A percentile compares a stretch with the other conserved stretches of the same genome.
Conservation (phyloP, 2,797 vertebrate species). For the Mormyrus hasselquistii region DNA sequence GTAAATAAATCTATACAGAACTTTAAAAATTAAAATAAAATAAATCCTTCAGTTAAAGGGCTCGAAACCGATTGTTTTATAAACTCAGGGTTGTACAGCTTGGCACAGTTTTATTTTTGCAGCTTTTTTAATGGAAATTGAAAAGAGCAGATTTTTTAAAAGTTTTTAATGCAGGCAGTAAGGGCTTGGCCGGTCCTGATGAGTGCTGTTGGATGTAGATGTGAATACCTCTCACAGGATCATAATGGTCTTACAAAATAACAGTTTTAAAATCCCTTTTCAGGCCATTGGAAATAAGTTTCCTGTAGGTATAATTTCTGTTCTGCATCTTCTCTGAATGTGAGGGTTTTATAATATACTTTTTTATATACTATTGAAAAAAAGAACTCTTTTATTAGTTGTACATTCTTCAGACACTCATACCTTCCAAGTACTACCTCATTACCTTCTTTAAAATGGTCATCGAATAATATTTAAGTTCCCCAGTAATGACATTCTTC, state of each 20-base stretch:
- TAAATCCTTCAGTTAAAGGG: neutral
- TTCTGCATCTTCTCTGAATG: neutral
- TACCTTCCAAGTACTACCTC: neutral
- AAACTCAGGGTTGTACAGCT: neutral
- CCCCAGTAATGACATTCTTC: neutral
- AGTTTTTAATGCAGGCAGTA: neutral
- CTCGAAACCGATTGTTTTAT: neutral
- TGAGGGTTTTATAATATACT: neutral
- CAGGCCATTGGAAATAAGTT: neutral
- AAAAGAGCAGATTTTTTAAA: neutral
- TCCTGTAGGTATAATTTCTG: neutral
- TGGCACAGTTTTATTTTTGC: neutral
- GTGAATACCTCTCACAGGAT: neutral
- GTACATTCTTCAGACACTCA: neutral
- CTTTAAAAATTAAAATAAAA: neutral
- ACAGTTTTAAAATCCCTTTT: neutral
- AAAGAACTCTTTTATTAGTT: neutral
- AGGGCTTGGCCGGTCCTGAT: neutral
- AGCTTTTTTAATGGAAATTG: neutral
- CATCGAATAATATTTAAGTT: neutral
- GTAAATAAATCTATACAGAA: neutral
- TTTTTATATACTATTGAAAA: neutral
- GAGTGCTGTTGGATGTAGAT: neutral
- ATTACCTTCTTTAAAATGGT: neutral
- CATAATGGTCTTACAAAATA: neutral